Percentiles rank a stretch among this genome's conserved stretches.
Evolutionary conservation across 2,888 invertebrate species (phyloP).

Genomic region (Andrena camellia): DNA sequence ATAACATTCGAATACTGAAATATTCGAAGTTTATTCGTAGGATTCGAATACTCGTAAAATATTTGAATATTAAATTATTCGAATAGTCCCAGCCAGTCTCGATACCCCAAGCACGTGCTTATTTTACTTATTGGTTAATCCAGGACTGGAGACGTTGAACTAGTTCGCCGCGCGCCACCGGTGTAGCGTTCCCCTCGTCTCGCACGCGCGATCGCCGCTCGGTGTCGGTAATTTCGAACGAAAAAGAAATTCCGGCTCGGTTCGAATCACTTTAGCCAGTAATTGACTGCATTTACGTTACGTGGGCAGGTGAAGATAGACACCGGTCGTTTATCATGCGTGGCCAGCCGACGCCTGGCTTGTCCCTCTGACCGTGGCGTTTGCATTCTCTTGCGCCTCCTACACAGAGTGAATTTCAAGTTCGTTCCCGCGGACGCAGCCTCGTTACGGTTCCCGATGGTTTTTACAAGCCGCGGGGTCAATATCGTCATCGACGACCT

Average conservation of each 20-base stretch:
- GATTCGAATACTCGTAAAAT: too few relatives aligned
- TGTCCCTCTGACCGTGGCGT: conserved; percentile 17
- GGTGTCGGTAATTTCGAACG: conserved; percentile 49
- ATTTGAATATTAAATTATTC: too few relatives aligned
- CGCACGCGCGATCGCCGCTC: conserved; percentile 35
- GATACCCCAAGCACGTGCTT: too few relatives aligned
- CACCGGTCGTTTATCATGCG: conserved; percentile 63
- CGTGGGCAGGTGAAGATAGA: conserved; percentile 71
- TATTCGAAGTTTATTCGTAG: too few relatives aligned
- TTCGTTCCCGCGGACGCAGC: conserved; percentile 19
- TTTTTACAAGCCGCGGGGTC: conserved; percentile 17
- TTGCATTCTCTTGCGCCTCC: conserved; percentile 40
- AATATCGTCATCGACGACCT: neutral
- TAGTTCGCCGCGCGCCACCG: too few relatives aligned
- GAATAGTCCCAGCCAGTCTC: too few relatives aligned
- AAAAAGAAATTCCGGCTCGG: conserved; percentile 50
- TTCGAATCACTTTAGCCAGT: conserved; percentile 62
- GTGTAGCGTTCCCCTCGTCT: neutral
- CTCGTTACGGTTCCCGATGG: conserved; percentile 7
- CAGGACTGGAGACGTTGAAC: too few relatives aligned
- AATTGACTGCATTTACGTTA: conserved; percentile 68
- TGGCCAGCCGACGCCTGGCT: neutral
- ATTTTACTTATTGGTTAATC: too few relatives aligned
- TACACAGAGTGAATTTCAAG: conserved; percentile 38
- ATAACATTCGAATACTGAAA: too few relatives aligned